Conservation (phyloP, 2,113 vertebrate genomes). For the Passer montanus region DNA sequence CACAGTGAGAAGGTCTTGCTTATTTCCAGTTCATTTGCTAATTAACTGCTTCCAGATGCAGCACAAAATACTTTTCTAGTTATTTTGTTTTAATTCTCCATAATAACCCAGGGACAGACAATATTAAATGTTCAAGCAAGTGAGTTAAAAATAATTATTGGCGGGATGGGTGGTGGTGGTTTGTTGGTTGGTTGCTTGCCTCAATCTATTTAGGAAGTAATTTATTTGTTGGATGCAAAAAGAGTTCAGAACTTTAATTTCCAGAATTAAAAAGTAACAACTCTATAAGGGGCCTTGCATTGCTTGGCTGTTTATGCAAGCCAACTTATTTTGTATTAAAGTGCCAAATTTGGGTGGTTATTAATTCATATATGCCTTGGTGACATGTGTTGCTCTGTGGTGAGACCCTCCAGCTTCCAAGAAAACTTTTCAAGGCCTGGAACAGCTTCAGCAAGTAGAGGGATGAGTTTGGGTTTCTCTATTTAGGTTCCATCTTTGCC, state of each 20-base stretch:
- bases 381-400: background rate
- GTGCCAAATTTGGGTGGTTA: background rate
- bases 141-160: conserved; percentile 1
- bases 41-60: conserved; percentile 54
- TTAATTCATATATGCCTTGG: background rate
- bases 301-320: background rate
- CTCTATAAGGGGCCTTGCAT: background rate
- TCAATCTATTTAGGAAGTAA: conserved; percentile 37
- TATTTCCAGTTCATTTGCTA: conserved; percentile 50
- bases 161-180: background rate
- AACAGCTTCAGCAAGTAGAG: background rate
- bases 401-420: background rate
- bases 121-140: conserved; percentile 9
- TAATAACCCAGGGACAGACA: background rate
- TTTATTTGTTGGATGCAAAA: conserved; percentile 9
- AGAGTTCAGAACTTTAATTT: conserved; percentile 13
- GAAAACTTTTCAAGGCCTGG: background rate
- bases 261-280: background rate
- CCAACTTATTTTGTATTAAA: background rate
- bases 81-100: background rate
- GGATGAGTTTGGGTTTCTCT: background rate
- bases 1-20: conserved; percentile 1
- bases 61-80: conserved; percentile 4
- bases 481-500: background rate
- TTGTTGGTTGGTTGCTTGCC: conserved; percentile 3